A percentile compares a stretch with the other conserved stretches of the same genome.
These are phyloP conservation scores for Papilio demoleus DNA, from an alignment of 2,888 invertebrate genomes.

Conservation along the genomic window DNA sequence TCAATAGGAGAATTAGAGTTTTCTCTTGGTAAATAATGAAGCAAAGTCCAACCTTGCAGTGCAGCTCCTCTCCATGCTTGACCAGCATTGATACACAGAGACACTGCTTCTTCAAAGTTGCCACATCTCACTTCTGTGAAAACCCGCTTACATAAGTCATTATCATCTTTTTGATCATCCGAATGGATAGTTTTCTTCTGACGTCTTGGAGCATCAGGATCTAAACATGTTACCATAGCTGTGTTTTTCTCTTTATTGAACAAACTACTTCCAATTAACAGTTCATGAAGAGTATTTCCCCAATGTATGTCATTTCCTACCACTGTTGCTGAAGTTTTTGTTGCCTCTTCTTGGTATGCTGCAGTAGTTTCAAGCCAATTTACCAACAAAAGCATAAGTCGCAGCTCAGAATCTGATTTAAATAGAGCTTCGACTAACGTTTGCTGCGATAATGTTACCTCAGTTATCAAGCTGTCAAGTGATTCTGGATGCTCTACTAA, in stretches of 20 bases:
- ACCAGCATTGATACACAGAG: constrained; percentile 92
- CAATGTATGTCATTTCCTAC: constrained; percentile 89
- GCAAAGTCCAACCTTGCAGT: constrained; percentile 94
- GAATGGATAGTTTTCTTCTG: constrained; percentile 92
- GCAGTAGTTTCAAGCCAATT: constrained; percentile 97
- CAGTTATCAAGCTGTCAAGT: constrained; percentile 71
- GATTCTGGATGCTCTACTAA: constrained; percentile 84
- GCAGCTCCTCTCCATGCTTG: constrained; percentile 96
- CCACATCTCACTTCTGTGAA: constrained; percentile 93
- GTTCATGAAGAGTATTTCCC: constrained; percentile 95
- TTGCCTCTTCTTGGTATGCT: constrained; percentile 88
- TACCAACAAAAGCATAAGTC: constrained; percentile 92
- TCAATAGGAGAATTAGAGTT: constrained; percentile 76
- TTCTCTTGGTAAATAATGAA: constrained; percentile 92
- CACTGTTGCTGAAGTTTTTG: constrained; percentile 72
- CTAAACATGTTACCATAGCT: constrained; percentile 86
- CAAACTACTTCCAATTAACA: constrained; percentile 81
- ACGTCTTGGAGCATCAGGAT: constrained; percentile 94
- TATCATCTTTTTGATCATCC: constrained; percentile 91
- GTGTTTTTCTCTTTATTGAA: constrained; percentile 76
- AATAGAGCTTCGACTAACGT: constrained; percentile 70
- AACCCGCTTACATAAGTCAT: constrained; percentile 81
- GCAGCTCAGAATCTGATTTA: constrained; percentile 80
- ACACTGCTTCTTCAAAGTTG: constrained; percentile 92
- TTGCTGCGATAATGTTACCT: constrained; percentile 72